A percentile compares a stretch with the other conserved stretches of the same genome.
These are phyloP conservation scores for Drosophila meridiana DNA, from an alignment of 2,888 invertebrate genomes.

Conservation along the genomic window DNA sequence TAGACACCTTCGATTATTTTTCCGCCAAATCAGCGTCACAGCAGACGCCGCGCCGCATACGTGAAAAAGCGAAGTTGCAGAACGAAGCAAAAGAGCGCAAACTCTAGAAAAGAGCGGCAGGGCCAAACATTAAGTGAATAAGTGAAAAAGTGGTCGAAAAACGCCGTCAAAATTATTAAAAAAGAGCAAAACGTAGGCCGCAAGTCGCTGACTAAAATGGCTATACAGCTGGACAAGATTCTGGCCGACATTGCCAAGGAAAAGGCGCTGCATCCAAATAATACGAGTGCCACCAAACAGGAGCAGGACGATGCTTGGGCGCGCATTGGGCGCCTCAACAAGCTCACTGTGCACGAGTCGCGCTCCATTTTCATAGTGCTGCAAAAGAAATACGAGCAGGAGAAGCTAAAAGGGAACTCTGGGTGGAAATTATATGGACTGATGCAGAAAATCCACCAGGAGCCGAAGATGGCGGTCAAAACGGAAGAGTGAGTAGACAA, in stretches of 20 bases:
- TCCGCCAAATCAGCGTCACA: constrained; percentile 74
- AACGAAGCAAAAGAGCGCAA: constrained; percentile 61
- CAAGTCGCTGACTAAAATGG: constrained; percentile 78
- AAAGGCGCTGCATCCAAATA: constrained; percentile 82
- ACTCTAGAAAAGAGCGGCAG: constrained; percentile 51
- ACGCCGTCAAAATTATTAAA: constrained; percentile 64
- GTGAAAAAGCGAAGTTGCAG: constrained; percentile 67
- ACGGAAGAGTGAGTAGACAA: constrained; percentile 66
- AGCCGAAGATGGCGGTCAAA: constrained; percentile 48
- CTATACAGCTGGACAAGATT: constrained; percentile 83
- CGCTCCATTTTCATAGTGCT: constrained; percentile 84
- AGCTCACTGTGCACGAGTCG: constrained; percentile 83
- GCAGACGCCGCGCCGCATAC: constrained; percentile 64
- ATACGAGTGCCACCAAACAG: constrained; percentile 75
- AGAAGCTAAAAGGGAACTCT: constrained; percentile 80
- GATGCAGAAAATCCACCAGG: constrained; percentile 82
- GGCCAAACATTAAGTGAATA: constrained; percentile 39
- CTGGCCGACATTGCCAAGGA: constrained; percentile 83
- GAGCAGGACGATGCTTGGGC: constrained; percentile 83
- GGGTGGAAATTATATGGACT: constrained; percentile 83
- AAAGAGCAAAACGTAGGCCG: constrained; percentile 53
- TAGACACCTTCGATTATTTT: constrained; percentile 49
- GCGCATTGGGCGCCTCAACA: constrained; percentile 83
- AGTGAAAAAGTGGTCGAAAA: constrained; percentile 39
- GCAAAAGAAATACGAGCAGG: constrained; percentile 84